Conservation (phyloP, 37 sponge, comb jelly and placozoan genomes). For the Bolinopsis microptera region DNA sequence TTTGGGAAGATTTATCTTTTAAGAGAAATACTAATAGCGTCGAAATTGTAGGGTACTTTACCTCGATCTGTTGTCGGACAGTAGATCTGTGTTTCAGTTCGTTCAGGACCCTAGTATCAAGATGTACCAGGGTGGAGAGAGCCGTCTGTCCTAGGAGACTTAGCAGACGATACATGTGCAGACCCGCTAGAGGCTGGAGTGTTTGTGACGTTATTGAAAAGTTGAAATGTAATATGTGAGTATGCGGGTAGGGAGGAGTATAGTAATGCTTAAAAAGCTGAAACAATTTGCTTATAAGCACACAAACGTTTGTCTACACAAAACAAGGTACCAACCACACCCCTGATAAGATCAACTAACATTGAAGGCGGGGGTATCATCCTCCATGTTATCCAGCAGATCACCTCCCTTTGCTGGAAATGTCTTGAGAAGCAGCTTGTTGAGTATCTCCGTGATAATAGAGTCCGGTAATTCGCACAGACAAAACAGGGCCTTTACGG, state of each 20-base stretch:
- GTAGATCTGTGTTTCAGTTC: neutral
- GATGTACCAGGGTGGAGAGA: conserved; percentile 13
- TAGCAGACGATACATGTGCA: conserved; percentile 37
- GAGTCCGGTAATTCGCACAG: conserved; percentile 76
- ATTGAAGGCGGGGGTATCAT: neutral
- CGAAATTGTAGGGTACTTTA: neutral
- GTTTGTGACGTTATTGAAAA: too few species aligned
- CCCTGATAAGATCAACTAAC: neutral
- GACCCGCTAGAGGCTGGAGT: neutral
- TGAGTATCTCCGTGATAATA: conserved; percentile 69
- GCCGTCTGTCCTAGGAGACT: conserved; percentile 22
- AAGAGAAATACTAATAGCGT: too few species aligned
- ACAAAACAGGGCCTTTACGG: conserved; percentile 73
- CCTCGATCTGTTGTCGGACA: conserved; percentile 21
- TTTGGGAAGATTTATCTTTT: too few species aligned
- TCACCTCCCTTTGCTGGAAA: neutral
- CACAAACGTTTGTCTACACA: too few species aligned
- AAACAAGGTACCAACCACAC: neutral
- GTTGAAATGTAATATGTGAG: too few species aligned
- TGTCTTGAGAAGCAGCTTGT: conserved; percentile 51
- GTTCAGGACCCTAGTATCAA: neutral
- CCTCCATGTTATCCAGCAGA: conserved; percentile 3
- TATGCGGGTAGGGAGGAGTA: too few species aligned
- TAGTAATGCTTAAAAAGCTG: too few species aligned
- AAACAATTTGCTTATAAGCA: too few species aligned